Evolutionary conservation across 2,113 vertebrate genomes (phyloP), one percentile per base, ranked within the genome.

Genomic region (Datnioides undecimradiatus): DNA sequence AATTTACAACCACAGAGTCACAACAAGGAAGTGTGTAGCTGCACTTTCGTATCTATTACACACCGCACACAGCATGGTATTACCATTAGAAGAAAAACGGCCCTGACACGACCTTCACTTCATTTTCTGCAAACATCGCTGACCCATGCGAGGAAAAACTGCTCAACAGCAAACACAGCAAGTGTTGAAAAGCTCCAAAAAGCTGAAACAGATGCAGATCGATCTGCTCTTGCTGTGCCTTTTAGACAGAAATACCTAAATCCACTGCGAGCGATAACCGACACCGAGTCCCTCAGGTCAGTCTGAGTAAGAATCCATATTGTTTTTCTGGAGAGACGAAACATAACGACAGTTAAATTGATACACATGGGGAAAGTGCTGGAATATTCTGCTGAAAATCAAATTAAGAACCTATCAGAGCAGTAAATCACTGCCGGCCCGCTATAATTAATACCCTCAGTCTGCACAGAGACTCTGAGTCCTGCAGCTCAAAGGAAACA

Each of bases 1-100:
- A 82, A 88, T 93, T 90, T 90, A 84, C 62, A 83, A 83, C 88
- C 88, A 71, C 87, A 87, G 65, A 91, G 90, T 90, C 90, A 83
- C 86, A 91, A 89, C 83, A 88, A 82, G 82, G 85, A 90, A 83
- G 83, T 63, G 75, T 67, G 77, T 62, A 86, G 68, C 77, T 66
- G 34, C 49, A 25, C 70, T 57, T 16, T 16, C 52, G 4, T 85
- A 91, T 93, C 86, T 19, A 19, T 93, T 89, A 86, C 90, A 82
- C 83, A 76, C 71, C 23, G 17, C 86, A 81, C 62, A 2, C 43
- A 57, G 74, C 52, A 75, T 88, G 89, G 82, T 85, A 80, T 86
- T 79, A 31, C 74, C 87, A 88, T 92, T 76, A 93, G 36, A 41
- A 46, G 58, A 40, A 21, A 51, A 48, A 70, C 21, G 43, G 40